Base-by-base conservation (phyloP, 1,140 invertebrate genomes). In the Vollenhovia emeryi region DNA sequence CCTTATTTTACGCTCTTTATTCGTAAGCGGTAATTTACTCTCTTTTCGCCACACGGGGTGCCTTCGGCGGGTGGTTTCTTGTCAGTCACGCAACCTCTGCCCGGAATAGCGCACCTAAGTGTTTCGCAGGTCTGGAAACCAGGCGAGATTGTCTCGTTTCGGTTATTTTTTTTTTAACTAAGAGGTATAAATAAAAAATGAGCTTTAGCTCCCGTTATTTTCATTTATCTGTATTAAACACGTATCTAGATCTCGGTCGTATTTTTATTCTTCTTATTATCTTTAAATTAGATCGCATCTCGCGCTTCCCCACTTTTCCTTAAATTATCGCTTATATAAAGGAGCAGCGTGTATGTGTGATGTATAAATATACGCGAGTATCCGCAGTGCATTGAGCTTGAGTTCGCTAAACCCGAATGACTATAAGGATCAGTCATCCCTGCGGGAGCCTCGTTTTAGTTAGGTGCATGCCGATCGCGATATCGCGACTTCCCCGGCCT, bases 11-110 rank as follows among this genome's bases (percentile, higher is more conserved):
- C 5, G 40, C 78, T 73, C 50, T 80, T 59, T 73, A 73, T 73
- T 82, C 66, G n/a, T 55, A 82, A 68, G 43, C 30, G 48, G 80
- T 85, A 86, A 90, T 75, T 91, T 88, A 93, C 92, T 82, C 88
- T 91, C 40, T 92, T 90, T 64, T 94, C 93, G 4, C 95, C 96
- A 91, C 96, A 96, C 4, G 95, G 91, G 0, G 96, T 96, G 30
- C 96, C 96, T 59, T 96, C 95, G 4, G 96, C 96, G 8, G 96
- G 95, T n/a, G 96, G 95, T 89, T 96, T 95, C 30, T 96, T 91
- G 57, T 94, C 80, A 24, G 93, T 92, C 73, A 94, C 84, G 87
- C 93, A 94, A 85, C 93, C 92, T 82, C 95, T 95, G 66, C 96
- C 95, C 45, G 96, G 95, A 55, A 96, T 91, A 57, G 94, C 91